These are phyloP conservation scores for Marmota monax DNA, from an alignment of 2,113 vertebrate species.

Conservation along the genomic window DNA sequence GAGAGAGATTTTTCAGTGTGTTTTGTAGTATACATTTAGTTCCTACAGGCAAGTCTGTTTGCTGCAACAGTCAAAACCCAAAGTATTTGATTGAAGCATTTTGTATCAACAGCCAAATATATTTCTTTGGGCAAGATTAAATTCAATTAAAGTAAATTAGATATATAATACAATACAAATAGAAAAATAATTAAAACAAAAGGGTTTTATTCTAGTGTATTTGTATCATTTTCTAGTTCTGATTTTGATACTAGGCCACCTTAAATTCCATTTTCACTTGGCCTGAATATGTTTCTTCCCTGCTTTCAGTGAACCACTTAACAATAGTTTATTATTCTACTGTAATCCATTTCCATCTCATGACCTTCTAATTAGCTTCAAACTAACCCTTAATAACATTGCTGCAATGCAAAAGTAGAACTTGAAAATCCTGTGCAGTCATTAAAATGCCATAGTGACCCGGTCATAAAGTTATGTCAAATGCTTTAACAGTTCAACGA, in stretches of 20 bases:
- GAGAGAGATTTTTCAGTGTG: neutral
- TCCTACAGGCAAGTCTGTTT: slow-evolving; percentile 30
- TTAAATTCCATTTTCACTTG: slow-evolving; percentile 35
- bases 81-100: slow-evolving; percentile 25
- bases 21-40: neutral
- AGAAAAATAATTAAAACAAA: slow-evolving; percentile 8
- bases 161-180: neutral
- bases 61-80: neutral
- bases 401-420: slow-evolving; percentile 1
- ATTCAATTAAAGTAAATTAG: slow-evolving; percentile 25
- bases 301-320: slow-evolving; percentile 9
- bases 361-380: slow-evolving; percentile 51
- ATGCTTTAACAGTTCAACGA: neutral
- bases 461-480: slow-evolving; percentile 15
- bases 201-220: neutral
- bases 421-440: slow-evolving; percentile 21
- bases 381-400: neutral
- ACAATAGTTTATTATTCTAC: neutral
- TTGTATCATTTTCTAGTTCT: neutral
- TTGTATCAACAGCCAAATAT: neutral
- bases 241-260: neutral
- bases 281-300: neutral
- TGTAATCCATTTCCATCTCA: neutral
- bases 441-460: slow-evolving; percentile 50
- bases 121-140: slow-evolving; percentile 36